Conservation (phyloP, 2,888 invertebrate species). For the Agonopterix arenella region DNA sequence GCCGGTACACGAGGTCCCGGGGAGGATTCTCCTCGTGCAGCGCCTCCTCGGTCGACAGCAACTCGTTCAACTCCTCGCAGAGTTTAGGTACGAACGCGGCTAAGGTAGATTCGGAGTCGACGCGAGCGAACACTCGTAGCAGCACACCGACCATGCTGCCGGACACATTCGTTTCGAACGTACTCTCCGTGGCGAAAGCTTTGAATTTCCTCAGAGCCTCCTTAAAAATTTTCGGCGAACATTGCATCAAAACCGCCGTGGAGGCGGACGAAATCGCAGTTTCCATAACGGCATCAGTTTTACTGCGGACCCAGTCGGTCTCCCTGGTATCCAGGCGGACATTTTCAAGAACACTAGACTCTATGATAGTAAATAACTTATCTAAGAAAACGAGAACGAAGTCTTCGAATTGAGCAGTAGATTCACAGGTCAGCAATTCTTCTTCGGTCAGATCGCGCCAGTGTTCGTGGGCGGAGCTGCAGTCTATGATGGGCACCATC, state of each 20-base stretch:
- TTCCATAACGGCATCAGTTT: constrained; percentile 84
- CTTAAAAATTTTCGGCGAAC: constrained; percentile 79
- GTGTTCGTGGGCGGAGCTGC: constrained; percentile 83
- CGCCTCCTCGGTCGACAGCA: constrained; percentile 81
- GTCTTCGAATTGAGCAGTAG: constrained; percentile 92
- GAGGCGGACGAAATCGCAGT: constrained; percentile 82
- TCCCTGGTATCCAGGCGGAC: constrained; percentile 80
- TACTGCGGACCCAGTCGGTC: constrained; percentile 77
- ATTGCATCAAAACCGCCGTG: constrained; percentile 82
- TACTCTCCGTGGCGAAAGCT: constrained; percentile 82
- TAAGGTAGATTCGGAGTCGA: constrained; percentile 82
- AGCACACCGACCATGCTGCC: constrained; percentile 87
- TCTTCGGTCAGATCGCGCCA: constrained; percentile 85
- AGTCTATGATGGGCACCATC: constrained; percentile 90
- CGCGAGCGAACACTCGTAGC: constrained; percentile 79
- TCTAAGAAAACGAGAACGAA: constrained; percentile 92
- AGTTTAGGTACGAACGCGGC: constrained; percentile 85
- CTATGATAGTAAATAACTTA: constrained; percentile 82
- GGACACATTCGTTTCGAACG: constrained; percentile 90
- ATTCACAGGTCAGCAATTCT: constrained; percentile 85
- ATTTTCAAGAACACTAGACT: constrained; percentile 82
- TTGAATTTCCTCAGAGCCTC: constrained; percentile 86
- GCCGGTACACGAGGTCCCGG: constrained; percentile 85
- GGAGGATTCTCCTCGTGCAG: constrained; percentile 86
- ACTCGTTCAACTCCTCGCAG: constrained; percentile 78